These are phyloP conservation scores for Bombus polaris DNA, from an alignment of 1,140 invertebrate species.

Conservation along the genomic window DNA sequence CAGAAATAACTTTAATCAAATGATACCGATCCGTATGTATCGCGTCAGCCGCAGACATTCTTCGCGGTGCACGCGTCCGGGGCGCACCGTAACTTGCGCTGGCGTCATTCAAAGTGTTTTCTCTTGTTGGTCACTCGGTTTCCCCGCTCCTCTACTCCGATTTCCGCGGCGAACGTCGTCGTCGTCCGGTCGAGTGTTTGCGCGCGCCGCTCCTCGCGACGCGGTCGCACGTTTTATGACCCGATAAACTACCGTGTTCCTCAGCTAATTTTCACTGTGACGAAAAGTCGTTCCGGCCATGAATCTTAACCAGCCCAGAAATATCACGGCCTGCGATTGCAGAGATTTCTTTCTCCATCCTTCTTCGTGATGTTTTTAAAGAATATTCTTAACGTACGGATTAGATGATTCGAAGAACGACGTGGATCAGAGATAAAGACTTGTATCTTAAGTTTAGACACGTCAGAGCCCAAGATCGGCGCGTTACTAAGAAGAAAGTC, in stretches of 20 bases:
- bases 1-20: neutral
- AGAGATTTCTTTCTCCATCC: neutral
- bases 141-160: neutral
- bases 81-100: neutral
- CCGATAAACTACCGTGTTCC: slow-evolving; percentile 61
- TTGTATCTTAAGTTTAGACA: no score
- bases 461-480: no score
- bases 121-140: slow-evolving; percentile 3
- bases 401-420: no score
- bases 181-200: neutral
- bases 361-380: neutral
- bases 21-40: neutral
- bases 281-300: slow-evolving; percentile 66
- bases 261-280: slow-evolving; percentile 65
- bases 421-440: no score
- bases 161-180: neutral
- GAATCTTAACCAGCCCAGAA: slow-evolving; percentile 57
- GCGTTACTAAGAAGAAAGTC: no score
- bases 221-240: slow-evolving; percentile 54
- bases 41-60: neutral
- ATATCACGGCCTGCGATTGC: slow-evolving; percentile 44
- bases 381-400: no score
- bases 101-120: slow-evolving; percentile 19
- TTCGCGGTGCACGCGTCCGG: neutral
- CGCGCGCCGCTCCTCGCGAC: slow-evolving; percentile 20